Conservation (phyloP, 2,797 vertebrate genomes). For the Pseudotriccus pelzelni region DNA sequence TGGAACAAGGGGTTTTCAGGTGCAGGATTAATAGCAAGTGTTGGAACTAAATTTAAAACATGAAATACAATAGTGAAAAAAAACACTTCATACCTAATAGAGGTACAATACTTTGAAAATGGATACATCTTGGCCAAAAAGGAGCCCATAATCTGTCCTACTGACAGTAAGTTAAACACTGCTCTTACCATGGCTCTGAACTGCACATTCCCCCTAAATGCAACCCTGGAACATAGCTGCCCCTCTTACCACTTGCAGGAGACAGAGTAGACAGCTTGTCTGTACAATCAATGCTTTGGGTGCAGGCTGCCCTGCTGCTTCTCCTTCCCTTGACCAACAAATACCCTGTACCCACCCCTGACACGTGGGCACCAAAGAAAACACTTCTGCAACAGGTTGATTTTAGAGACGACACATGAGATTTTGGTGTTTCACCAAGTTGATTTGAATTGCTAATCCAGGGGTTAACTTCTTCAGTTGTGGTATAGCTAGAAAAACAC, state of each 20-base stretch:
- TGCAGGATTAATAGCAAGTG: not conserved
- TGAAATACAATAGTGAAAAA: not conserved
- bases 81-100: not conserved
- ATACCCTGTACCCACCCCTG: not conserved
- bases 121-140: not conserved
- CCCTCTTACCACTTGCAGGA: not conserved
- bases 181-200: not conserved
- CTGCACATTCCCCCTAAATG: not conserved
- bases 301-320: not conserved
- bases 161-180: not conserved
- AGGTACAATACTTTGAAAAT: not conserved
- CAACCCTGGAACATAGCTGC: not conserved
- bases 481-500: not conserved
- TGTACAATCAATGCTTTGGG: accelerated
- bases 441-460: not conserved
- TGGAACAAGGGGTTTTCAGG: not conserved
- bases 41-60: not conserved
- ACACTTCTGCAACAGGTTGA: not conserved
- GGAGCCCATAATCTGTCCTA: not conserved
- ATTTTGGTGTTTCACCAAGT: not conserved
- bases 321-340: not conserved
- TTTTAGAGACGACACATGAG: not conserved
- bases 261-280: not conserved
- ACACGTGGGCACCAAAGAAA: not conserved
- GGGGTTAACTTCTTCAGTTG: not conserved